Evolutionary conservation across 2,113 vertebrate genomes (phyloP).

Genomic region (Struthidea cinerea): DNA sequence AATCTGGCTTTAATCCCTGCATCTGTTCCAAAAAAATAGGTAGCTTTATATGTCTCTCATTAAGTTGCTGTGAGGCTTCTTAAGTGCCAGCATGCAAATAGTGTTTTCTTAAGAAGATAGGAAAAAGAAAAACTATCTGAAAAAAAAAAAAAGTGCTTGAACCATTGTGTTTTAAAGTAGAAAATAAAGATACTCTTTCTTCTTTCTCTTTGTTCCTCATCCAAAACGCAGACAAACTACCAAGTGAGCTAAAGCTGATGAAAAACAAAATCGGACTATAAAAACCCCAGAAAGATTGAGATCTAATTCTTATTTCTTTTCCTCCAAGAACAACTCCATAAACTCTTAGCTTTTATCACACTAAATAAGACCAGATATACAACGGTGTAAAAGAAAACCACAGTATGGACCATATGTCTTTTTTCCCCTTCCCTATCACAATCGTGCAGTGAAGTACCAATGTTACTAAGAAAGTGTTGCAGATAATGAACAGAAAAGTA

Average conservation of each 20-base stretch:
- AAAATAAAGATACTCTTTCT: not conserved
- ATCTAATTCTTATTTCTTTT: not conserved
- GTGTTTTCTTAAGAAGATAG: not conserved
- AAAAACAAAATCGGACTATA: not conserved
- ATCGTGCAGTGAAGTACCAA: not conserved
- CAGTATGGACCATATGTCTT: fast-evolving
- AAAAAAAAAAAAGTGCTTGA: not conserved
- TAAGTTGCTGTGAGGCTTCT: not conserved
- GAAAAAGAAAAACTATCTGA: not conserved
- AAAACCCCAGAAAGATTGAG: not conserved
- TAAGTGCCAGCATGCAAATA: not conserved
- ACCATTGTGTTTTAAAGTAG: not conserved
- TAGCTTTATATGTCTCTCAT: not conserved
- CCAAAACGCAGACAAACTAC: not conserved
- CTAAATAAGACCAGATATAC: not conserved
- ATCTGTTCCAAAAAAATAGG: not conserved
- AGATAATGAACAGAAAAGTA: not conserved
- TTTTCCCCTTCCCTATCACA: not conserved
- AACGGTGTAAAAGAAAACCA: not conserved
- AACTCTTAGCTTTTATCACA: not conserved
- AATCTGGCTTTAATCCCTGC: not conserved
- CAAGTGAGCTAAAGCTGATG: not conserved
- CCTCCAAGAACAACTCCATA: not conserved
- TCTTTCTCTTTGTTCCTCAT: not conserved
- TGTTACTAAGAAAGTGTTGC: not conserved